Base-by-base conservation (phyloP, 2,797 vertebrate species). In the Lateolabrax maculatus region DNA sequence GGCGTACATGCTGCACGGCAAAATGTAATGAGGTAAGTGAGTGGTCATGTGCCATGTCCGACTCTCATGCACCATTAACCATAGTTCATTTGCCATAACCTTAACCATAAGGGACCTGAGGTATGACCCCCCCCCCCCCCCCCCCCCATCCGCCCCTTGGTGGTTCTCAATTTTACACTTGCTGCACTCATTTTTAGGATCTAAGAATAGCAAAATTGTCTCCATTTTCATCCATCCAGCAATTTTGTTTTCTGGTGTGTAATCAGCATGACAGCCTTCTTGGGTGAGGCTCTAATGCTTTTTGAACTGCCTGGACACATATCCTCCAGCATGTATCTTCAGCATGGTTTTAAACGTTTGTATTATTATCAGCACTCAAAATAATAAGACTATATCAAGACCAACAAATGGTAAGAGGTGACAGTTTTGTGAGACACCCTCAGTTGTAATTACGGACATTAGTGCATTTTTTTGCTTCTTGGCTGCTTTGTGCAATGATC, bases 221-320 rank as follows among this genome's bases (percentile, higher is more conserved):
- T 13, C 31, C 7, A 62, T 8, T 37, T 31, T 69, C 37, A 69
- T 55, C 27, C 46, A 61, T 63, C 9, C 51, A 71, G 9, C 27
- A 57, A 52, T 48, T 75, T 58, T 63, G 25, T 66, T 44, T 52
- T 52, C 19, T 65, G 27, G 5, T 36, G 23, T 66, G 27, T 56
- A 34, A 66, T 70, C 27, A 65, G 61, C 43, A 46, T 70, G 46
- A 62, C 25, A 63, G 49, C 52, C 25, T 25, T 56, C 21, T 52
- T 10, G 19, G 41, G 4, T 10, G 27, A 27, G 27, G 25, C 57
- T 51, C 21, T n/a, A 9, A 39, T 65, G 60, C 1, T 46, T 65
- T 70, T 70, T 55, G 25, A 51, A 23, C 13, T 64, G 19, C 6
- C 3, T 18, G 37, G 21, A 61, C 19, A 66, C 56, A 67, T 27